A percentile compares a stretch with the other conserved stretches of the same genome.
Conservation (phyloP, 2,797 vertebrate genomes). For the Threskiornis aethiopicus region DNA sequence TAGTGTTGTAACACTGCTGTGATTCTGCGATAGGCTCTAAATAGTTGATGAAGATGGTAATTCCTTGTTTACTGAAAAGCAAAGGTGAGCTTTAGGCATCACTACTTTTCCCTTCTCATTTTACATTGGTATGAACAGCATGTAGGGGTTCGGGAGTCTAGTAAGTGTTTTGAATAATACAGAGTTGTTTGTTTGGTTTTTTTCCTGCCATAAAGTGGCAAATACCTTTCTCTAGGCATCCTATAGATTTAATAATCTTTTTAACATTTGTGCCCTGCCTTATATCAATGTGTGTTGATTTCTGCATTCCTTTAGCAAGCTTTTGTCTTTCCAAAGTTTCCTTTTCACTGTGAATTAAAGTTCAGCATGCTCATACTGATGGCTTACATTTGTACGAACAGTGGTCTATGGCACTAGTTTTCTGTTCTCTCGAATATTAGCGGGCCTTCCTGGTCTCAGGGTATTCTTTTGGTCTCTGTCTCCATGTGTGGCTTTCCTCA, state of each 20-base stretch:
- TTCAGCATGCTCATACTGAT: neutral
- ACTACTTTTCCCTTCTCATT: neutral
- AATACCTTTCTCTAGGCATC: neutral
- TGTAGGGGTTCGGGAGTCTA: neutral
- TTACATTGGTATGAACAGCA: neutral
- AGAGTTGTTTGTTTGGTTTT: too few species aligned
- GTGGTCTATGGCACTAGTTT: neutral
- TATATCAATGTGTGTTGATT: neutral
- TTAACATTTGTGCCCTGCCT: neutral
- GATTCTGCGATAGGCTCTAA: neutral
- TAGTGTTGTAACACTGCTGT: neutral
- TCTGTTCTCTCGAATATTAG: neutral
- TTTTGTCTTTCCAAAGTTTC: neutral
- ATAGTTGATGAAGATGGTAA: neutral
- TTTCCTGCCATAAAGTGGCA: neutral
- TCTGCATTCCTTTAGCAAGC: neutral
- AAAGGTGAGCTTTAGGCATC: neutral
- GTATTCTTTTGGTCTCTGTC: neutral
- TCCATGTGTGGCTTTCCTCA: neutral
- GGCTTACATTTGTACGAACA: neutral
- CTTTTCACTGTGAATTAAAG: neutral
- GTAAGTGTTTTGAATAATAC: neutral
- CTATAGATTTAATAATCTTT: neutral
- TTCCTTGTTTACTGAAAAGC: neutral
- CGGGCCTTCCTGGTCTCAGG: neutral